Evolutionary conservation across 1,140 invertebrate species (phyloP).

Genomic region (Magallana gigas): DNA sequence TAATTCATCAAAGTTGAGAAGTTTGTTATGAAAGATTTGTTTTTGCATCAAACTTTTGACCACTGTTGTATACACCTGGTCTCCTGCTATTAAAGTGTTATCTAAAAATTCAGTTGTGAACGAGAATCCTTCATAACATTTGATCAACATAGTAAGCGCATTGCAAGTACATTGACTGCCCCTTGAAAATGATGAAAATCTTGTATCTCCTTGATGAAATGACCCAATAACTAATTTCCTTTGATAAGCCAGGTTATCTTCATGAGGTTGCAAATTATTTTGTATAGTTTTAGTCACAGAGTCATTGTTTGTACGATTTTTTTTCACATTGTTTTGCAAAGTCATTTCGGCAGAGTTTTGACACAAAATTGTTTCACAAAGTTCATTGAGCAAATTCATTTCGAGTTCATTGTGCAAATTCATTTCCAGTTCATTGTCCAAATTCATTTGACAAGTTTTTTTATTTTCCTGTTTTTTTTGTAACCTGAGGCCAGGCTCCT

Average conservation of each 20-base stretch:
- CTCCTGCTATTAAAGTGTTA: slow-evolving; percentile 39
- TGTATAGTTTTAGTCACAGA: not conserved
- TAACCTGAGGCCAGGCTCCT: too few relatives aligned
- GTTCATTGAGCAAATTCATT: not conserved
- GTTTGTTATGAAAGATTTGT: not conserved
- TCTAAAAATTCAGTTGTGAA: slow-evolving; percentile 14
- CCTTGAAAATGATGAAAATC: slow-evolving; percentile 38
- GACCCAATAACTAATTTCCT: not conserved
- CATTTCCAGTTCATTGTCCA: too few relatives aligned
- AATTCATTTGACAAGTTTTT: not conserved
- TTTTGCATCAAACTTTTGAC: not conserved
- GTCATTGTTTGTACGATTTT: not conserved
- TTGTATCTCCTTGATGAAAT: not conserved
- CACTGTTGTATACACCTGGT: slow-evolving; percentile 18
- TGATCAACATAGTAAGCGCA: slow-evolving; percentile 21
- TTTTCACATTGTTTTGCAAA: not conserved
- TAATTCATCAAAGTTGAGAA: slow-evolving; percentile 45
- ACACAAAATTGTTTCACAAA: not conserved
- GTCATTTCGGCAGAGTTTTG: not conserved
- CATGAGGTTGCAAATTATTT: too few relatives aligned
- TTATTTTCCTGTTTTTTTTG: not conserved
- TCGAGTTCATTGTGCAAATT: not conserved
- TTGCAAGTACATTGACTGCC: slow-evolving; percentile 52
- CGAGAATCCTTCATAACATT: not conserved
- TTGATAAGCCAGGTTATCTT: too few relatives aligned